phyloP scores from a whole-genome alignment of 2,888 invertebrate genomes.

The Thecophora atra region DNA sequence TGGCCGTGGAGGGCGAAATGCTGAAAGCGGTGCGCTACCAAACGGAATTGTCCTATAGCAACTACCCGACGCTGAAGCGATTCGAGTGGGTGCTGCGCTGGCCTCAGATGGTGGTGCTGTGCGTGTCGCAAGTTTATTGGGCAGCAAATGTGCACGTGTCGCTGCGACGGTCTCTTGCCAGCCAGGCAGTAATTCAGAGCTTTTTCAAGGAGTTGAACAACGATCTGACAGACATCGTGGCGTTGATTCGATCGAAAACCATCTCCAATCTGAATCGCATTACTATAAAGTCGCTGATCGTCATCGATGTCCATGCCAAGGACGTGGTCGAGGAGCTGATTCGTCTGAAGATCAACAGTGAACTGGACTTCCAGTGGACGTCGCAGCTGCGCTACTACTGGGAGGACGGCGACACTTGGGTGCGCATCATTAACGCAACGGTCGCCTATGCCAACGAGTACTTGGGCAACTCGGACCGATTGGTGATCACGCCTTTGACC shows the following conservation, averaged over 20 bases:
- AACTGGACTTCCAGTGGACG: constrained; percentile 77
- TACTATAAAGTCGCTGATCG: constrained; percentile 75
- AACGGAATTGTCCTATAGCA: constrained; percentile 63
- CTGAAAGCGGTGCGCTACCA: constrained; percentile 68
- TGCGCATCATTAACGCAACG: constrained; percentile 74
- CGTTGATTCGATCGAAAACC: constrained; percentile 70
- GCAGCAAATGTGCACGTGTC: constrained; percentile 71
- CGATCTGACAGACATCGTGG: constrained; percentile 70
- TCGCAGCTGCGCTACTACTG: constrained; percentile 78
- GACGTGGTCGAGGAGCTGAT: constrained; percentile 73
- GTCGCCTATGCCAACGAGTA: constrained; percentile 79
- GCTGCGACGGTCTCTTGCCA: constrained; percentile 65
- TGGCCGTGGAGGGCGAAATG: constrained; percentile 73
- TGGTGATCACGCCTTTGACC: constrained; percentile 71
- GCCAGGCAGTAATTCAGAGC: constrained; percentile 62
- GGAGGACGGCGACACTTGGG: constrained; percentile 69
- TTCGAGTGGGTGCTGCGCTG: constrained; percentile 71
- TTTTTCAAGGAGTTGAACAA: constrained; percentile 66
- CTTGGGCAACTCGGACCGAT: constrained; percentile 73
- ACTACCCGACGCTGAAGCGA: constrained; percentile 63
- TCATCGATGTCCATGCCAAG: constrained; percentile 77
- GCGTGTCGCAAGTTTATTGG: constrained; percentile 74
- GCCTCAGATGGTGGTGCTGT: constrained; percentile 74
- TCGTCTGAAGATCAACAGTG: constrained; percentile 67
- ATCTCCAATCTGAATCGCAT: constrained; percentile 71